Evolutionary conservation across 2,888 invertebrate genomes (phyloP).

Genomic region (Cryptocephalus moraei): DNA sequence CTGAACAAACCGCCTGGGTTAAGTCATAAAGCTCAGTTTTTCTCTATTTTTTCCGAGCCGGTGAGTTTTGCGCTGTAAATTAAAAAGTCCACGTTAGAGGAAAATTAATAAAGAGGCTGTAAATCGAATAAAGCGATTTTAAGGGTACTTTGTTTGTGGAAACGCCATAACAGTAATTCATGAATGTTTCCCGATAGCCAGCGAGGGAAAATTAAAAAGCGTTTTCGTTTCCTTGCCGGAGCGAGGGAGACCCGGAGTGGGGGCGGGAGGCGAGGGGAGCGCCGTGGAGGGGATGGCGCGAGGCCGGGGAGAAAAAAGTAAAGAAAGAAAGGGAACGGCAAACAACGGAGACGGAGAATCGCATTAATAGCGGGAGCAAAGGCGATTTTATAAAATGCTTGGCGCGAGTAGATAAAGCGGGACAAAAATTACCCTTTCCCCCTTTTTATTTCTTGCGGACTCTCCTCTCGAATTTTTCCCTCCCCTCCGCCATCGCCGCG

Average conservation of each 20-base stretch:
- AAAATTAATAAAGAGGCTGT: conserved; percentile 12
- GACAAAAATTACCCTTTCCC: conserved; percentile 34
- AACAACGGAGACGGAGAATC: conserved; percentile 19
- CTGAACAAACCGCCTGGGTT: too few species aligned
- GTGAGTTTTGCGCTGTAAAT: background rate
- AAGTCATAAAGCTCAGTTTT: too few species aligned
- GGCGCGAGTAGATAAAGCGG: conserved; percentile 34
- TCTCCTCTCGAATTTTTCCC: conserved; percentile 13
- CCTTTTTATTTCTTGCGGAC: conserved; percentile 27
- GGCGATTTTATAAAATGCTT: conserved; percentile 35
- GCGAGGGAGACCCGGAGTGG: background rate
- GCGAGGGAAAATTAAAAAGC: conserved; percentile 21
- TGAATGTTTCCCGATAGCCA: conserved; percentile 17
- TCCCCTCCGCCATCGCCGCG: conserved; percentile 3
- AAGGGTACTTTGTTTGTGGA: conserved; percentile 15
- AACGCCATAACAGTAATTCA: conserved; percentile 15
- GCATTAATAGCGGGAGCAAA: conserved; percentile 27
- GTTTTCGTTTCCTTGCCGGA: conserved; percentile 6
- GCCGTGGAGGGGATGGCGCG: background rate
- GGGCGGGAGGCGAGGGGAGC: background rate
- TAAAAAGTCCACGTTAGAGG: too few species aligned
- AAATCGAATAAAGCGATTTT: conserved; percentile 13
- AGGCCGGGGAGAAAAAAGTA: background rate
- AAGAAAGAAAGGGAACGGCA: background rate
- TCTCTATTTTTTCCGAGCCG: background rate